These are phyloP conservation scores for Lophius americanus DNA, from an alignment of 2,797 vertebrate genomes.

Conservation along the genomic window DNA sequence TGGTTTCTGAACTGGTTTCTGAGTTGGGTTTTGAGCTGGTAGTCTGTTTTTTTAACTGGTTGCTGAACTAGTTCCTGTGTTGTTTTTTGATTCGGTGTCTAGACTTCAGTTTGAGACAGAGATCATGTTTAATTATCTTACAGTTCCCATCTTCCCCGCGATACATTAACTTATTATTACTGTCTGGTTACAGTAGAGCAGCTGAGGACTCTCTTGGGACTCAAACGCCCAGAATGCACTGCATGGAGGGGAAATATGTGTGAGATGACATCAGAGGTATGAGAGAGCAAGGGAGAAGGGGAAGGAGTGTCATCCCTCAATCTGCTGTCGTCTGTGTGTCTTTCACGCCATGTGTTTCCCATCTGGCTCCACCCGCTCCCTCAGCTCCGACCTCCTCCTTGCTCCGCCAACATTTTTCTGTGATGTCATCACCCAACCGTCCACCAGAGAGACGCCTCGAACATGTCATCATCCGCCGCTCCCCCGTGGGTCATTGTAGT, in stretches of 20 bases:
- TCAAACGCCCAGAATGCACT: slow-evolving; percentile 39
- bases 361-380: slow-evolving; percentile 72
- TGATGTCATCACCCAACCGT: neutral
- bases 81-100: too few species aligned
- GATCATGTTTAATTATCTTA: too few species aligned
- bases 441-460: neutral
- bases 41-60: too few species aligned
- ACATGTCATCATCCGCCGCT: neutral
- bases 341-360: slow-evolving; percentile 67
- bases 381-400: slow-evolving; percentile 47
- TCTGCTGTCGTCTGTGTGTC: slow-evolving; percentile 51
- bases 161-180: slow-evolving; percentile 23
- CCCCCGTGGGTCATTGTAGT: slow-evolving; percentile 4
- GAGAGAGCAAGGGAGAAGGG: slow-evolving; percentile 5
- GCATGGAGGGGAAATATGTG: neutral
- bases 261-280: slow-evolving; percentile 15
- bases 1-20: too few species aligned
- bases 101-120: too few species aligned
- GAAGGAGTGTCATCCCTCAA: slow-evolving; percentile 50
- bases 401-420: neutral
- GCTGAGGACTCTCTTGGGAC: neutral
- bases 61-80: too few species aligned
- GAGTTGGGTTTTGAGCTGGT: too few species aligned
- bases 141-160: neutral
- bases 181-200: neutral